Evolutionary conservation across 1,140 invertebrate species (phyloP).

Genomic region (Venturia canescens): DNA sequence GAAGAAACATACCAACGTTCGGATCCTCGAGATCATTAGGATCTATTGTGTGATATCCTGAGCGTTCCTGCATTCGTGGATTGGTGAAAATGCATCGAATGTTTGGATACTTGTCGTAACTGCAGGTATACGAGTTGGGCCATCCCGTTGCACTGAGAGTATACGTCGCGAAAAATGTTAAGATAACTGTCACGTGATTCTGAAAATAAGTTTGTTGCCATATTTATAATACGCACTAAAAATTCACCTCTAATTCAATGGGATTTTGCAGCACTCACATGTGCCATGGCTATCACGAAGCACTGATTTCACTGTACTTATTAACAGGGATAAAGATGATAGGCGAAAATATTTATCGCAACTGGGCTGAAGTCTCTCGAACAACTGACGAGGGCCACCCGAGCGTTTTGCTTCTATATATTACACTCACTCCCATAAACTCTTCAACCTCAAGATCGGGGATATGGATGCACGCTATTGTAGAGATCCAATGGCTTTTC

Average conservation of each 20-base stretch:
- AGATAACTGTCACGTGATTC: conserved; percentile 6
- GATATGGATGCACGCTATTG: conserved; percentile 16
- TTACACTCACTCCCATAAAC: conserved; percentile 50
- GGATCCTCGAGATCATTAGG: conserved; percentile 45
- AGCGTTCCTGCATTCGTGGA: conserved; percentile 37
- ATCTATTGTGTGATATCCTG: conserved; percentile 50
- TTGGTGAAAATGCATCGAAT: conserved; percentile 41
- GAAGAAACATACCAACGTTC: conserved; percentile 45
- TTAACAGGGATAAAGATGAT: neutral
- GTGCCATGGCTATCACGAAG: conserved; percentile 13
- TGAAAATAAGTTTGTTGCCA: conserved; percentile 18
- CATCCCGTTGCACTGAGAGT: neutral
- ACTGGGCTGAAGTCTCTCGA: neutral
- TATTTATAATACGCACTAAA: neutral
- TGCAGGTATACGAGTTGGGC: conserved; percentile 38
- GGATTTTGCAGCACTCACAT: conserved; percentile 22
- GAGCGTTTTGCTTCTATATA: conserved; percentile 53
- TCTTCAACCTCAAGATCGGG: conserved; percentile 46
- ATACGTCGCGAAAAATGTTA: conserved; percentile 15
- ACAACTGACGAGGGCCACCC: conserved; percentile 42
- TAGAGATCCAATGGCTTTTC: conserved; percentile 12
- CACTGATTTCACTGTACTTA: neutral
- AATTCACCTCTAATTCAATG: neutral
- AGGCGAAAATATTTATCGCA: neutral
- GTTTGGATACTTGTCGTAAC: conserved; percentile 20